A percentile compares a stretch with the other conserved stretches of the same genome.
Evolutionary conservation across 2,888 invertebrate species (phyloP).

Genomic region (Kuschelorhynchus macadamiae): DNA sequence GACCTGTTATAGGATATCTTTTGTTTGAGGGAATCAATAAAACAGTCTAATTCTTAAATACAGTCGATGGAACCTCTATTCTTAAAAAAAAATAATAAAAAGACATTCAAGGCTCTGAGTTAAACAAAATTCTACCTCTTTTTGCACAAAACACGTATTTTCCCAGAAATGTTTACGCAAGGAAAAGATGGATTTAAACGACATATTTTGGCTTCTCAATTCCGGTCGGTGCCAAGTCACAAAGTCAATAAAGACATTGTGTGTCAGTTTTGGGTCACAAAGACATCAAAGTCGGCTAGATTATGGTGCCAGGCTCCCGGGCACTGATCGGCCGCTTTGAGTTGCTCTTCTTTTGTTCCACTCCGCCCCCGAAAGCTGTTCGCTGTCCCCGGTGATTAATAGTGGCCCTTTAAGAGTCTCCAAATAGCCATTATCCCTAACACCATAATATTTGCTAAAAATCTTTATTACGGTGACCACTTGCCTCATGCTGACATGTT

Average conservation of each 20-base stretch:
- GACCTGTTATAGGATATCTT: too few relatives aligned
- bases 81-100: too few relatives aligned
- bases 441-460: slow-evolving; percentile 50
- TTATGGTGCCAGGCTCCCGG: slow-evolving; percentile 42
- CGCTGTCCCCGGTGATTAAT: slow-evolving; percentile 44
- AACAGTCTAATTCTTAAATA: too few relatives aligned
- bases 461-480: slow-evolving; percentile 36
- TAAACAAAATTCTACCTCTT: slow-evolving; percentile 16
- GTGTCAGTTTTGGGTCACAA: slow-evolving; percentile 28
- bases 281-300: slow-evolving; percentile 45
- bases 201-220: slow-evolving; percentile 36
- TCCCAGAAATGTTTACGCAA: slow-evolving; percentile 36
- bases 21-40: too few relatives aligned
- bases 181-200: slow-evolving; percentile 17
- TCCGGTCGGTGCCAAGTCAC: slow-evolving; percentile 42
- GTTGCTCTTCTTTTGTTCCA: slow-evolving; percentile 32
- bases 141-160: slow-evolving; percentile 34
- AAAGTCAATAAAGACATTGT: slow-evolving; percentile 43
- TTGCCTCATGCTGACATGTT: slow-evolving; percentile 24
- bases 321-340: slow-evolving; percentile 43
- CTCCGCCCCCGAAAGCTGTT: slow-evolving; percentile 42
- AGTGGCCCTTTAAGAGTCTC: slow-evolving; percentile 33
- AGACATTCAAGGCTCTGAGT: not conserved
- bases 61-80: too few relatives aligned
- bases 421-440: slow-evolving; percentile 43